These are phyloP conservation scores for Stichopus chloronotus DNA, from an alignment of 35 echinoderm and acorn worm species.

Conservation along the genomic window DNA sequence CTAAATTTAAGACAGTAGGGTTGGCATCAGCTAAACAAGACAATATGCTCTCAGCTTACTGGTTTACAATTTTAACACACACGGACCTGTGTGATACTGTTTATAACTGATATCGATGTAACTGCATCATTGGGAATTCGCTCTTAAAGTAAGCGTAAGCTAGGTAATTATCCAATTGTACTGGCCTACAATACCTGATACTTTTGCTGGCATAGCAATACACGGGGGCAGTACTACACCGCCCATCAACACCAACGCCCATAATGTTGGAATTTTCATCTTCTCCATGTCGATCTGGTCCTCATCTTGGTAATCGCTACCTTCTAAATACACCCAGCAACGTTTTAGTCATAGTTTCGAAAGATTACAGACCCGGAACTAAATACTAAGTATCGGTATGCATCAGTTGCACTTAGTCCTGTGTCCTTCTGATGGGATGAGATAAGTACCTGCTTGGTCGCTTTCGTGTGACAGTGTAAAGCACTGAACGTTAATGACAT, in stretches of 20 bases:
- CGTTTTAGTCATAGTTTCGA: neutral
- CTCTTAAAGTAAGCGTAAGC: no score
- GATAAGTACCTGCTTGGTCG: neutral
- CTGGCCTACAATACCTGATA: neutral
- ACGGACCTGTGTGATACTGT: no score
- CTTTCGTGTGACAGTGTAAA: neutral
- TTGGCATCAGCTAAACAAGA: no score
- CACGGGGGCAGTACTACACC: neutral
- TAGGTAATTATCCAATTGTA: no score
- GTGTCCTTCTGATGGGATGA: neutral
- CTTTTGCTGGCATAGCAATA: neutral
- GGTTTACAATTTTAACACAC: no score
- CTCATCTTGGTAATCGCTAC: neutral
- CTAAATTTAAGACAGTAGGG: no score
- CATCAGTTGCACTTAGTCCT: neutral
- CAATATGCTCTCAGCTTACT: no score
- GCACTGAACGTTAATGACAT: neutral
- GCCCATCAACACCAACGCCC: slow-evolving; percentile 2
- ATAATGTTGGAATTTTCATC: slow-evolving; percentile 16
- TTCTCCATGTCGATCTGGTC: neutral
- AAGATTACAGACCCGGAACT: slow-evolving; percentile 8
- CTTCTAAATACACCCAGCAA: neutral
- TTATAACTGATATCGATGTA: no score
- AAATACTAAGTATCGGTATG: slow-evolving; percentile 6
- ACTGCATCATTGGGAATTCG: no score